phyloP scores from a whole-genome alignment of 2,888 invertebrate genomes.

The Tortricodes alternella region DNA sequence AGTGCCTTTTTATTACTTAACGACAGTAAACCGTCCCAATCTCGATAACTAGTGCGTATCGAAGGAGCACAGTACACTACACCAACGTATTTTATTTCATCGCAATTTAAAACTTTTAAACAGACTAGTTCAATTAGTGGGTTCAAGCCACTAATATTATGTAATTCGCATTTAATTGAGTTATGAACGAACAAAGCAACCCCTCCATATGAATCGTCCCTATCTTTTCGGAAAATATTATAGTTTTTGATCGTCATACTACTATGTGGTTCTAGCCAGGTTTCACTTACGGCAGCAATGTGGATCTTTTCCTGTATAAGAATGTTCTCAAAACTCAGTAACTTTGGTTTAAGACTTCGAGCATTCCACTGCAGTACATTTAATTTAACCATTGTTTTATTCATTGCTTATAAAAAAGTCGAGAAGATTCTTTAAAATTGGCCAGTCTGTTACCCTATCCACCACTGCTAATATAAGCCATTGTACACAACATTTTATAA shows the following conservation, averaged over 20 bases:
- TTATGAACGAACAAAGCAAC: conserved; percentile 29
- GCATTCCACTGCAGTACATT: conserved; percentile 36
- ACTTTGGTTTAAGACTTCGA: conserved; percentile 34
- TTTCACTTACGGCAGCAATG: conserved; percentile 28
- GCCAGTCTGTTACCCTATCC: neutral
- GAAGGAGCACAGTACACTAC: conserved; percentile 34
- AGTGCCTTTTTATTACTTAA: conserved; percentile 16
- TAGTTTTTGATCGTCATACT: conserved; percentile 10
- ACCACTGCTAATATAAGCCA: neutral
- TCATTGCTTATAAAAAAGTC: neutral
- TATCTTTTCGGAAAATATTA: conserved; percentile 25
- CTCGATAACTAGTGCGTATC: conserved; percentile 18
- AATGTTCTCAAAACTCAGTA: conserved; percentile 26
- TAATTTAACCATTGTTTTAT: neutral
- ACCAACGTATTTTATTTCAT: conserved; percentile 15
- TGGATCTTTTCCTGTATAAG: conserved; percentile 31
- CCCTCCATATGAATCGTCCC: conserved; percentile 33
- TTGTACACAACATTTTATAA: neutral
- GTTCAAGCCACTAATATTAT: conserved; percentile 12
- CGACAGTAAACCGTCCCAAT: conserved; percentile 35
- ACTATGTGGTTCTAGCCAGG: conserved; percentile 27
- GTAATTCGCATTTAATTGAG: conserved; percentile 15
- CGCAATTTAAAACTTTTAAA: conserved; percentile 28
- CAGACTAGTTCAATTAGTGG: conserved; percentile 31
- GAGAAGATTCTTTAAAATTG: neutral